phyloP scores from a whole-genome alignment of 2,113 vertebrate species.

The Petrocephalus microphthalmus region DNA sequence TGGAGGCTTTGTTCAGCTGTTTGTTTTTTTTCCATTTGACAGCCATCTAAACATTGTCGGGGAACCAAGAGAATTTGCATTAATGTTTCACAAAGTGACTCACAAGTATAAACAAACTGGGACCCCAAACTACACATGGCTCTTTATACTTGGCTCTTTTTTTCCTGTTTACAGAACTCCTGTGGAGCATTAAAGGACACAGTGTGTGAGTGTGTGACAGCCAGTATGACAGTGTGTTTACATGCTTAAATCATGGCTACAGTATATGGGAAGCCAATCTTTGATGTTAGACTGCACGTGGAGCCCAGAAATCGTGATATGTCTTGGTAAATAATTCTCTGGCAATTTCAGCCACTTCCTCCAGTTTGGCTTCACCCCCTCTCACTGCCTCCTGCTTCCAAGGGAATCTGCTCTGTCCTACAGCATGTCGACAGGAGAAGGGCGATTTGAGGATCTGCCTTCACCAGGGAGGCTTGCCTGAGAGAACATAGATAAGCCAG shows the following conservation, averaged over 20 bases:
- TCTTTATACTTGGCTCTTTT: neutral
- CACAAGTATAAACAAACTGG: neutral
- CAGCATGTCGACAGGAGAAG: neutral
- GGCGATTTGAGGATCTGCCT: neutral
- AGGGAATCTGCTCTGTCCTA: neutral
- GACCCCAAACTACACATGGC: neutral
- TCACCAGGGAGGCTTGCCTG: neutral
- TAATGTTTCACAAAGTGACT: conserved; percentile 2
- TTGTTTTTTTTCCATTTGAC: neutral
- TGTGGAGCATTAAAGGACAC: neutral
- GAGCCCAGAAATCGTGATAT: neutral
- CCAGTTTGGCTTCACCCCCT: neutral
- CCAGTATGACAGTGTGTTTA: neutral
- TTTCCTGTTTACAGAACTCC: neutral
- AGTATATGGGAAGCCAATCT: neutral
- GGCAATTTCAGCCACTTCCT: neutral
- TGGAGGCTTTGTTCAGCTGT: neutral
- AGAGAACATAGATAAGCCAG: neutral
- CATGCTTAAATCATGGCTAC: neutral
- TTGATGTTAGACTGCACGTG: neutral
- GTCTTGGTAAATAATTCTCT: neutral
- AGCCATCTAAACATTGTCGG: neutral
- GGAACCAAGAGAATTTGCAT: conserved; percentile 6
- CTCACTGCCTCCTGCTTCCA: neutral
- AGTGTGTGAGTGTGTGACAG: neutral